Evolutionary conservation across 2,888 invertebrate genomes (phyloP), one percentile per base, ranked within the genome.

Genomic region (Gortyna flavago): DNA sequence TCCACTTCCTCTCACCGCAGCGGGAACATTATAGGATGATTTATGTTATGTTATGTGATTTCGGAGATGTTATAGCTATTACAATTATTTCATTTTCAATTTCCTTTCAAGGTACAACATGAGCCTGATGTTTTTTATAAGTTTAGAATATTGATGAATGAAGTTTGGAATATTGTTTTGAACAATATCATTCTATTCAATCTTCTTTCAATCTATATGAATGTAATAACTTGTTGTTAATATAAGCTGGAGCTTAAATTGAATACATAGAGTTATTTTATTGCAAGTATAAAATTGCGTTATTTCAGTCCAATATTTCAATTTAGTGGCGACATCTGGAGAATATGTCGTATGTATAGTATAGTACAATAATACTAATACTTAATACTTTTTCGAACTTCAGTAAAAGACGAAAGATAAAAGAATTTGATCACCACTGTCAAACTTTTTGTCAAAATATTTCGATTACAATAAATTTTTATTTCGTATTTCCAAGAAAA

Each of bases 381-480:
- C 54, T 81, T 81, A 41, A 68, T 64, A 35, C 51, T 51, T 67
- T 66, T 79, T 66, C 51, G 25, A 82, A 82, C 51, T 76, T 54
- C 35, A 32, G 29, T 61, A 35, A 61, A 54, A 82, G 1, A 25
- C 3, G 13, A 61, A 41, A 84, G 32, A 61, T 59, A 76, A 82
- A 51, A 51, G 11, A 80, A 70, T 57, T 66, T 41, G 7, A 62
- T 21, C 1, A 25, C 16, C 79, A 48, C n/a, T 51, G 16, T 62
- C 81, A 81, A 81, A 74, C 32, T 84, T 74, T 70, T 51, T 51
- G 13, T 0, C 13, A n/a, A 41, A 76, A 77, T 54, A 16, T 54
- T 11, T 25, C 25, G 11, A 2, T 21, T 6, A 2, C 6, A 25
- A 29, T 25, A 1, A n/a, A 25, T 7, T 9, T 57, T 51, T 54